Percentiles rank a stretch among this genome's conserved stretches.
phyloP scores from a whole-genome alignment of 2,797 vertebrate genomes.

The Micrastur ruficollis region DNA sequence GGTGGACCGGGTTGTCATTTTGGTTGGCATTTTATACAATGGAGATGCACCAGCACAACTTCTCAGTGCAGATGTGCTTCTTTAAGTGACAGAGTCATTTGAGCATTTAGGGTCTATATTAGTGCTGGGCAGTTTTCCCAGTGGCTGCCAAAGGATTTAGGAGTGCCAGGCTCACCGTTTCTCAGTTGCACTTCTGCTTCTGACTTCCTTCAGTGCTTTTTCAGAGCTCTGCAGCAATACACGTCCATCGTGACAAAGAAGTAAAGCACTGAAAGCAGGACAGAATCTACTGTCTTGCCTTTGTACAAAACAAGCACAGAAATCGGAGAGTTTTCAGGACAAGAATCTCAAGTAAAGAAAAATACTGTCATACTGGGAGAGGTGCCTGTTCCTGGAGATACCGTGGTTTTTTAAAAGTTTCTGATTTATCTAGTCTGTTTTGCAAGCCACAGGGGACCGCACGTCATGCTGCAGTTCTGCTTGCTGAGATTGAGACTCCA shows the following conservation, averaged over 20 bases:
- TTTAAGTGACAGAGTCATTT: background rate
- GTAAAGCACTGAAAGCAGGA: background rate
- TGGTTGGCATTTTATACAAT: background rate
- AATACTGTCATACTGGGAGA: background rate
- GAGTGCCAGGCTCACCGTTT: background rate
- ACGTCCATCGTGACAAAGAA: background rate
- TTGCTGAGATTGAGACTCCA: background rate
- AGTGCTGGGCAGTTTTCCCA: background rate
- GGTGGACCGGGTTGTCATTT: background rate
- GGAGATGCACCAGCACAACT: background rate
- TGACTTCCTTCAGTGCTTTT: background rate
- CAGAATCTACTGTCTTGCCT: background rate
- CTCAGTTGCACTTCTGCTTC: background rate
- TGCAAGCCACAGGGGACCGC: background rate
- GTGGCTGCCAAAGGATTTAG: background rate
- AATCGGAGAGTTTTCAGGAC: slow-evolving; percentile 2
- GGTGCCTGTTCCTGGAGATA: background rate
- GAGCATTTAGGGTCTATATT: background rate
- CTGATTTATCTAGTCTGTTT: background rate
- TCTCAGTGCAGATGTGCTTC: background rate
- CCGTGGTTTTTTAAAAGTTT: slow-evolving; percentile 23
- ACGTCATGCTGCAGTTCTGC: background rate
- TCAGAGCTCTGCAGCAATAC: background rate
- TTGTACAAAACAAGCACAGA: background rate
- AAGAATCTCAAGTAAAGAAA: background rate